Base-by-base conservation (phyloP, 2,113 vertebrate genomes). In the Tachuris rubrigastra region DNA sequence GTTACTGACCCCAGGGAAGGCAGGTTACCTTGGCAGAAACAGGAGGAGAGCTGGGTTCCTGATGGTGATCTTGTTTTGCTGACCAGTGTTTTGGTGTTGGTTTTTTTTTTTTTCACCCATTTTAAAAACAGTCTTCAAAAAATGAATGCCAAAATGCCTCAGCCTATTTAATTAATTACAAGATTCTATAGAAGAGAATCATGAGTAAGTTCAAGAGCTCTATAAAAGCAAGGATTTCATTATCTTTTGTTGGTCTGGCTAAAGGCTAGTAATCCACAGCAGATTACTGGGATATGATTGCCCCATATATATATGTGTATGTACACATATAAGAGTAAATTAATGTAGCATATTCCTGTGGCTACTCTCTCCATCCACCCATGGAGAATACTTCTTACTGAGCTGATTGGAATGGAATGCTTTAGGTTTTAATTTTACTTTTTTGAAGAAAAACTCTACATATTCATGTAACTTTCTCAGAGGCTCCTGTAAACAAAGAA, bases 401-500 rank as follows among this genome's bases (percentile, higher is more conserved):
- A 96, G 94, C 77, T 97, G 96, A 96, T 92, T 97, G 93, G 84
- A 96, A 96, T 37, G 13, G 86, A 95, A 85, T 87, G 85, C 20
- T 89, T 95, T 66, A 73, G 59, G 55, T 93, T 96, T 92, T 93
- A 79, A 90, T 96, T 97, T 95, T 90, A 79, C 12, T 93, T 97
- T 96, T 93, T 65, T 33, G 49, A 84, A 53, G 59, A 41, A 73
- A 50, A 76, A 17, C 41, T 84, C 85, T 92, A 91, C 91, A 89
- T 96, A 96, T 96, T 97, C 95, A 96, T 93, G 62, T 81, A 92
- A 92, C 89, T 97, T 97, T 97, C 87, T 97, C 2, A 1, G 96
- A 89, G 82, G 82, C 79, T 78, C 82, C 69, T 90, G 68, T 96
- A 98, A 98, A 98, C 97, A 97, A 97, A 97, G 93, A 97, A 97